These are phyloP conservation scores for Sebastes minor DNA, from an alignment of 2,797 vertebrate species.

Conservation along the genomic window DNA sequence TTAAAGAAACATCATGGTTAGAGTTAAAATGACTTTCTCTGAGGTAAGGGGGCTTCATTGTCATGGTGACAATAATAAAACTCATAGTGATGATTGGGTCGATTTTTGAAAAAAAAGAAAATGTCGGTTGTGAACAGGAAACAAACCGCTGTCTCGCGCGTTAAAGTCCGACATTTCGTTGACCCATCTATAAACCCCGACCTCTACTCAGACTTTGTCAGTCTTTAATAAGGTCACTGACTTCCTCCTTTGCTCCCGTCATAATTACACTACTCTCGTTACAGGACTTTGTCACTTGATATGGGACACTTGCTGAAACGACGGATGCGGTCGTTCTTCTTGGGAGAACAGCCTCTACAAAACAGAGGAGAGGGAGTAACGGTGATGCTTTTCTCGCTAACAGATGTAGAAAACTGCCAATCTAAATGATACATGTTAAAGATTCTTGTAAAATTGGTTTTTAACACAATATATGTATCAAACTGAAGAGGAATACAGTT, in stretches of 20 bases:
- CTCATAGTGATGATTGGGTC: not conserved
- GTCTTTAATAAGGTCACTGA: not conserved
- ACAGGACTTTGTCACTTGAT: not conserved
- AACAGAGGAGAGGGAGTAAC: not conserved
- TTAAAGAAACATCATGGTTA: not conserved
- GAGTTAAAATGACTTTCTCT: not conserved
- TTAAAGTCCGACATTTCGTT: not conserved
- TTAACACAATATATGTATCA: not conserved
- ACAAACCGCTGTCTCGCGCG: not conserved
- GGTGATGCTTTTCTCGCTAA: not conserved
- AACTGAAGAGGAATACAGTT: not conserved
- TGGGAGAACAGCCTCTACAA: not conserved
- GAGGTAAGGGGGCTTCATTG: too few relatives aligned
- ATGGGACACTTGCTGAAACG: not conserved
- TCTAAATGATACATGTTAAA: not conserved
- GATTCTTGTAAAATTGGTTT: not conserved
- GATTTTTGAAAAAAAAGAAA: not conserved
- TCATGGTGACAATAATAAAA: not conserved
- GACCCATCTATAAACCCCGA: not conserved
- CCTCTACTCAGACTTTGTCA: not conserved
- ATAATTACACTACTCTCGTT: not conserved
- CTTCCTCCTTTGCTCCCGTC: not conserved
- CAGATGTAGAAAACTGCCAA: not conserved
- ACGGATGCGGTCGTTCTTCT: not conserved
- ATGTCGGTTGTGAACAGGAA: not conserved